A percentile compares a stretch with the other conserved stretches of the same genome.
phyloP scores from a whole-genome alignment of 2,113 vertebrate species.

The Cheilinus undulatus region DNA sequence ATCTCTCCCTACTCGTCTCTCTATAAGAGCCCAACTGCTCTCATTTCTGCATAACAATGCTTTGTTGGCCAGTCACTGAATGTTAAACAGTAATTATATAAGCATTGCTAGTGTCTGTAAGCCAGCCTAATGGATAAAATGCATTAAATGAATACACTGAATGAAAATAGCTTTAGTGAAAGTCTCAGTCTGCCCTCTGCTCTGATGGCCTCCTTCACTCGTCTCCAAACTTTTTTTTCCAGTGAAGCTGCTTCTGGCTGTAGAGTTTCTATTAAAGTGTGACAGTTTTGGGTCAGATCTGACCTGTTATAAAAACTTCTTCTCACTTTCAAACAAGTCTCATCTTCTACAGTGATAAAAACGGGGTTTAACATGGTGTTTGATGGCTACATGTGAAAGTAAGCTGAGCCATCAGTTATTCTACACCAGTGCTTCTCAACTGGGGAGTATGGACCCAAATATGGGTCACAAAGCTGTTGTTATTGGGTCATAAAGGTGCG shows the following conservation, averaged over 20 bases:
- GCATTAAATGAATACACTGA: background rate
- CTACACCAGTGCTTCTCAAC: too few species aligned
- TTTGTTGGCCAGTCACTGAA: background rate
- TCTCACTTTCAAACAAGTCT: too few species aligned
- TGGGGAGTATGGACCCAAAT: too few species aligned
- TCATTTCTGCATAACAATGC: background rate
- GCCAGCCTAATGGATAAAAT: background rate
- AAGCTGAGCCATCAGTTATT: too few species aligned
- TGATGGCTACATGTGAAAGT: too few species aligned
- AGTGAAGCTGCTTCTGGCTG: background rate
- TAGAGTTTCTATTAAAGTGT: background rate
- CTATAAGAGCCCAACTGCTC: background rate
- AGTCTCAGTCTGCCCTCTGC: too few species aligned
- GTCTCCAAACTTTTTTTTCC: background rate
- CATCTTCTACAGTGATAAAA: too few species aligned
- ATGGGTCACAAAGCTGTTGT: too few species aligned
- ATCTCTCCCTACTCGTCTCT: background rate
- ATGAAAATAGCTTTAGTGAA: background rate
- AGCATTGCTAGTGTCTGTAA: background rate
- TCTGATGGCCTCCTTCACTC: too few species aligned
- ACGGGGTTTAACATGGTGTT: too few species aligned
- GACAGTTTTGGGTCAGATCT: background rate
- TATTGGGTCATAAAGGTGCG: too few species aligned
- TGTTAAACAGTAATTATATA: slow-evolving; percentile 6
- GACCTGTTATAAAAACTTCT: background rate